Conservation (phyloP, 2,797 vertebrate genomes). For the Enteromius mattozi region DNA sequence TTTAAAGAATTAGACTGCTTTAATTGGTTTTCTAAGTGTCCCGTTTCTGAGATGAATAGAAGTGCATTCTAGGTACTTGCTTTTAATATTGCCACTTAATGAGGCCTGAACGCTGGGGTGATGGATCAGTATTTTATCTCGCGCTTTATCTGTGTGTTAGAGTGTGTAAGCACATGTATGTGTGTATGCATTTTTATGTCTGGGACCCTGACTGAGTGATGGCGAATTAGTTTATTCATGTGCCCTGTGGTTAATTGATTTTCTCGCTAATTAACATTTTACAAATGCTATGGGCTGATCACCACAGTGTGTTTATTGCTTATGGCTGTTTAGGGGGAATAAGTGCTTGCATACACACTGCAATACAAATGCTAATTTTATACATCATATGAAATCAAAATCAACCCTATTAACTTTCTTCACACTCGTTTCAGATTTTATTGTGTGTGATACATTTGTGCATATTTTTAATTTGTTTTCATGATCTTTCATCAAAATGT, state of each 20-base stretch:
- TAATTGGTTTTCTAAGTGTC: slow-evolving; percentile 84
- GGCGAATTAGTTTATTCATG: slow-evolving; percentile 58
- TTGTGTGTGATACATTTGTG: background rate
- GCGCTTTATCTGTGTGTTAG: slow-evolving; percentile 38
- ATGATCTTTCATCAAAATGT: background rate
- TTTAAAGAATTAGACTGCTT: slow-evolving; percentile 80
- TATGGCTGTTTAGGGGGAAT: slow-evolving; percentile 28
- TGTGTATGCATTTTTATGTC: slow-evolving; percentile 18
- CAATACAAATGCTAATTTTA: slow-evolving; percentile 33
- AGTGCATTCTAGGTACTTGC: slow-evolving; percentile 70
- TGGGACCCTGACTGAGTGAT: slow-evolving; percentile 63
- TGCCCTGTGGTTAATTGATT: slow-evolving; percentile 77
- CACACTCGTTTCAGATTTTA: background rate
- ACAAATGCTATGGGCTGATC: slow-evolving; percentile 72
- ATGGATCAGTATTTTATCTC: slow-evolving; percentile 69
- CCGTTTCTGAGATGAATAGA: slow-evolving; percentile 67
- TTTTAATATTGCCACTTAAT: slow-evolving; percentile 81
- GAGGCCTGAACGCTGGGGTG: slow-evolving; percentile 71
- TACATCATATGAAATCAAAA: background rate
- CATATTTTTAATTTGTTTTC: background rate
- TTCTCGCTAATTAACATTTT: slow-evolving; percentile 80
- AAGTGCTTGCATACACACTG: slow-evolving; percentile 13
- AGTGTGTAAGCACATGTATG: slow-evolving; percentile 37
- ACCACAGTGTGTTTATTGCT: slow-evolving; percentile 38
- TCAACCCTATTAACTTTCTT: background rate